A percentile compares a stretch with the other conserved stretches of the same genome.
Evolutionary conservation across 2,888 invertebrate genomes (phyloP).

Genomic region (Macrosiphum euphorbiae): DNA sequence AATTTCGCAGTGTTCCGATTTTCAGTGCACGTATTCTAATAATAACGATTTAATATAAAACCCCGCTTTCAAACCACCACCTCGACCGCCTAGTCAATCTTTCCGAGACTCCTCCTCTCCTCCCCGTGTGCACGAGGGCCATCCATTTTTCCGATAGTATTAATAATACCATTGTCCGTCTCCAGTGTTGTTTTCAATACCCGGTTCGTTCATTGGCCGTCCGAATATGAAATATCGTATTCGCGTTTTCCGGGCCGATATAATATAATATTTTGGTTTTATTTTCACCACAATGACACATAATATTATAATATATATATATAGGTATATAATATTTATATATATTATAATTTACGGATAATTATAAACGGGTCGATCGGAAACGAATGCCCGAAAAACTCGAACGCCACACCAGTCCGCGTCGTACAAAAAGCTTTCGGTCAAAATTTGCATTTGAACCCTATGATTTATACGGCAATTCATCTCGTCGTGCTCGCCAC

Average conservation of each 20-base stretch:
- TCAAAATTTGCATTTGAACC: not conserved
- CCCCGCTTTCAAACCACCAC: not conserved
- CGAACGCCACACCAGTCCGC: not conserved
- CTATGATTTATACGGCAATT: not conserved
- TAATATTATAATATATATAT: not conserved
- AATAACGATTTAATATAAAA: conserved; percentile 36
- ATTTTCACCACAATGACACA: not conserved
- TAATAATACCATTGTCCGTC: not conserved
- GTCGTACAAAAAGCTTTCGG: not conserved
- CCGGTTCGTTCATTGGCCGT: not conserved
- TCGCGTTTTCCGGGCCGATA: not conserved
- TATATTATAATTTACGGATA: not conserved
- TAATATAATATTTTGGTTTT: not conserved
- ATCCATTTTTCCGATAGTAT: not conserved
- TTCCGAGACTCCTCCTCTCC: not conserved
- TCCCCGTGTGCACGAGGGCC: not conserved
- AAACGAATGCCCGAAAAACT: not conserved
- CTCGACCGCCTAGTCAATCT: not conserved
- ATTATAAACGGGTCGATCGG: not conserved
- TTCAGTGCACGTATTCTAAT: conserved; percentile 36
- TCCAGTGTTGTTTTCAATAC: not conserved
- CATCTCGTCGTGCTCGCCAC: not conserved
- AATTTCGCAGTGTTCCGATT: not conserved
- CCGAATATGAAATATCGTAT: not conserved
- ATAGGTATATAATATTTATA: not conserved